Percentiles rank a stretch among this genome's conserved stretches.
Conservation (phyloP, 2,797 vertebrate species). For the Lagocephalus sceleratus region DNA sequence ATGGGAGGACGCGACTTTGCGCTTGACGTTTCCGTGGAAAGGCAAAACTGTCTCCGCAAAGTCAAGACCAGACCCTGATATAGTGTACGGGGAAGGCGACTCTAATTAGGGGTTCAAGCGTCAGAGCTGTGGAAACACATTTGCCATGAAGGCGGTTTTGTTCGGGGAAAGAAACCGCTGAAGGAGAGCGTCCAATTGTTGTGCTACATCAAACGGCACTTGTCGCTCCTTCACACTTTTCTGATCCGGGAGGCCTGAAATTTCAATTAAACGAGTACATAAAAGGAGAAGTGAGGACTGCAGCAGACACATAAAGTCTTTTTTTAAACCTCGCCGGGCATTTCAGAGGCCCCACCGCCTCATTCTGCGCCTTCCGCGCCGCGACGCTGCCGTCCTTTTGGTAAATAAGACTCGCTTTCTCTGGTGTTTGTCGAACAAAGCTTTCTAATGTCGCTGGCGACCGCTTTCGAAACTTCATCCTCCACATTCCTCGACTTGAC, state of each 20-base stretch:
- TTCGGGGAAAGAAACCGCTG: too few relatives aligned
- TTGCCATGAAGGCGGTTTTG: too few relatives aligned
- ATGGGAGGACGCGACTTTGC: slow-evolving; percentile 2
- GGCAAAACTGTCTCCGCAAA: too few relatives aligned
- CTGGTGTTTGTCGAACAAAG: slow-evolving; percentile 34
- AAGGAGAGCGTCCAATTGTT: too few relatives aligned
- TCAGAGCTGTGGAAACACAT: too few relatives aligned
- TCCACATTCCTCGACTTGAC: slow-evolving; percentile 68
- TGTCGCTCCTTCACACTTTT: too few relatives aligned
- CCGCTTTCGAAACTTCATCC: slow-evolving; percentile 63
- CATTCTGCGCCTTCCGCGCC: not conserved
- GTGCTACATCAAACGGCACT: too few relatives aligned
- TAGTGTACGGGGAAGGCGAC: too few relatives aligned
- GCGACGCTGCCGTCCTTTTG: not conserved
- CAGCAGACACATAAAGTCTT: not conserved
- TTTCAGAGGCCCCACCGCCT: not conserved
- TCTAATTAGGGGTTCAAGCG: too few relatives aligned
- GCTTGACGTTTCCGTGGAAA: too few relatives aligned
- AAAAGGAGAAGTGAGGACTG: not conserved
- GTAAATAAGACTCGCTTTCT: slow-evolving; percentile 21
- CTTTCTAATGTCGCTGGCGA: slow-evolving; percentile 36
- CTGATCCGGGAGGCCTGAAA: too few relatives aligned
- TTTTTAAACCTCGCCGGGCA: not conserved
- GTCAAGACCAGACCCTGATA: too few relatives aligned
- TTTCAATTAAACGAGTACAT: not conserved